These are phyloP conservation scores for Sminthurinus aureus DNA, from an alignment of 2,888 invertebrate species.

Conservation along the genomic window DNA sequence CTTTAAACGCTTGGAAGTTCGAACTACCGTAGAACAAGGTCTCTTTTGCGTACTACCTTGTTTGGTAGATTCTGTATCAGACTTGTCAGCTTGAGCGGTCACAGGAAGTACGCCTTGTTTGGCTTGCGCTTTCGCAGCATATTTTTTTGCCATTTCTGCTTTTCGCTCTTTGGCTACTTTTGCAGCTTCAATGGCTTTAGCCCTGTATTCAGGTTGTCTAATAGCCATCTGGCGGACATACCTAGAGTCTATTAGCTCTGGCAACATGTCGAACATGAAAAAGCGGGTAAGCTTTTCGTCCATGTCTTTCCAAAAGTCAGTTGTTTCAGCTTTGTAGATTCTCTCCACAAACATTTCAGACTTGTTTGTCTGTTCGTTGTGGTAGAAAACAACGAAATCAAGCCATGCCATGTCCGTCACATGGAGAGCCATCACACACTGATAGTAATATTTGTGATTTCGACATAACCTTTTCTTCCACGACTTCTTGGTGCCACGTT, in stretches of 20 bases:
- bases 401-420: not conserved
- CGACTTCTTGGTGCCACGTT: too few relatives aligned
- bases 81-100: too few relatives aligned
- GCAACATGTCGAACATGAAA: not conserved
- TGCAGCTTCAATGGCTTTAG: not conserved
- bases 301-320: not conserved
- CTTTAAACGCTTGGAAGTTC: too few relatives aligned
- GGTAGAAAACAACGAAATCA: not conserved
- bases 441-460: slow-evolving; percentile 4
- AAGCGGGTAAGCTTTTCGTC: not conserved
- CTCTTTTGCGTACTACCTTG: too few relatives aligned
- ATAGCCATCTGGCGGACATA: not conserved
- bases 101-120: too few relatives aligned
- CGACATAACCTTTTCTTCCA: not conserved
- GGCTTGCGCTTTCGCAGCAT: too few relatives aligned
- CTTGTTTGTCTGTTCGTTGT: not conserved
- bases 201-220: not conserved
- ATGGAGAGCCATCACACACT: not conserved
- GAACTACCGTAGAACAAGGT: too few relatives aligned
- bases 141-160: not conserved
- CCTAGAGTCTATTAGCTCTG: not conserved
- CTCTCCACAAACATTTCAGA: not conserved
- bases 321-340: not conserved
- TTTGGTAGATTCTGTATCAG: too few relatives aligned
- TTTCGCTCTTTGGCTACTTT: not conserved